Evolutionary conservation across 2,888 invertebrate genomes (phyloP).

Genomic region (Rhogogaster chlorosoma): DNA sequence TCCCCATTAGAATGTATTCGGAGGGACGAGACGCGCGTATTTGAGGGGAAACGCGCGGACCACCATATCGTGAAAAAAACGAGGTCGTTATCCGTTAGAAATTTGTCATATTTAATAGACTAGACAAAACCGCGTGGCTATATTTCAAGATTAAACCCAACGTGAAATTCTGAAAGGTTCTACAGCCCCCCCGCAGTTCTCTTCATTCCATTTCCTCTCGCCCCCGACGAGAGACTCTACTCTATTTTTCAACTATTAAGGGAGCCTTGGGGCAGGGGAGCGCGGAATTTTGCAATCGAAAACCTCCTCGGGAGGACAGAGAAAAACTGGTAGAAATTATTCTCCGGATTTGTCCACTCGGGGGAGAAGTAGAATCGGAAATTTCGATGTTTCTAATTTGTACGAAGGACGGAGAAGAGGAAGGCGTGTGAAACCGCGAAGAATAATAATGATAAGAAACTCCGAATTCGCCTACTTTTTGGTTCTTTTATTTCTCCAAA

Average conservation of each 20-base stretch:
- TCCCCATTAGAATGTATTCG: too few relatives aligned
- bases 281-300: not conserved
- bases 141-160: constrained; percentile 12
- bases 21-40: too few relatives aligned
- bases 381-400: not conserved
- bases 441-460: too few relatives aligned
- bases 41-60: too few relatives aligned
- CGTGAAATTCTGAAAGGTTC: constrained; percentile 13
- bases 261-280: not conserved
- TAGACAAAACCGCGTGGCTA: not conserved
- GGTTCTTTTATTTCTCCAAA: too few relatives aligned
- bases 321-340: too few relatives aligned
- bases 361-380: not conserved
- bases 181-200: not conserved
- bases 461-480: too few relatives aligned
- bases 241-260: not conserved
- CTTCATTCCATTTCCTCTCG: not conserved
- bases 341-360: too few relatives aligned
- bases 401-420: not conserved
- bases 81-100: not conserved
- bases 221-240: not conserved
- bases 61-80: too few relatives aligned
- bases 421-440: too few relatives aligned
- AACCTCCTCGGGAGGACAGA: not conserved
- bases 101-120: constrained; percentile 24